Evolutionary conservation across 2,797 vertebrate species (phyloP).

Genomic region (Poeciliopsis gracilis): DNA sequence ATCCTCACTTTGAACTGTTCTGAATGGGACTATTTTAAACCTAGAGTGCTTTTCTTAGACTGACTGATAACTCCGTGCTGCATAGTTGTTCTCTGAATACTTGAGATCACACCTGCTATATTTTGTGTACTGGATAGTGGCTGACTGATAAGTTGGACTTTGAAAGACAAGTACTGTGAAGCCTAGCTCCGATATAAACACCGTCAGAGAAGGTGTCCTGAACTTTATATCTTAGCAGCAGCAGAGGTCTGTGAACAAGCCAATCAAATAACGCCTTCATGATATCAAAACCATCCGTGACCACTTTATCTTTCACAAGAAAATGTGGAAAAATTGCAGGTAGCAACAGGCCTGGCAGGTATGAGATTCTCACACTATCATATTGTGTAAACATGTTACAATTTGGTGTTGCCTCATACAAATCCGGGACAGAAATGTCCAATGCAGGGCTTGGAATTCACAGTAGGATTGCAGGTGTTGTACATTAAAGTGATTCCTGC

Average conservation of each 20-base stretch:
- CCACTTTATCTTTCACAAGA: background rate
- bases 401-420: background rate
- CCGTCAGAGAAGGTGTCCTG: background rate
- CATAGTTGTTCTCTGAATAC: constrained; percentile 22
- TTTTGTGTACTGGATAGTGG: background rate
- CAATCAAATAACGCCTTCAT: background rate
- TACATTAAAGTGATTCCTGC: too few relatives aligned
- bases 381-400: background rate
- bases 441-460: too few relatives aligned
- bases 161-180: constrained; percentile 4
- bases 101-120: constrained; percentile 1
- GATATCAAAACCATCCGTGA: background rate
- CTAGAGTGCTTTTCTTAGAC: constrained; percentile 36
- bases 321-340: background rate
- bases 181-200: background rate
- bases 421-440: background rate
- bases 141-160: background rate
- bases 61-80: constrained; percentile 44
- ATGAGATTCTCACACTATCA: background rate
- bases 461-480: too few relatives aligned
- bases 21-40: constrained; percentile 68
- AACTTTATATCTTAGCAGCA: background rate
- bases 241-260: background rate
- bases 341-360: background rate
- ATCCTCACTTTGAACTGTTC: constrained; percentile 47